Conservation (phyloP, 2,797 vertebrate species). For the Hippopotamyrus pictus region DNA sequence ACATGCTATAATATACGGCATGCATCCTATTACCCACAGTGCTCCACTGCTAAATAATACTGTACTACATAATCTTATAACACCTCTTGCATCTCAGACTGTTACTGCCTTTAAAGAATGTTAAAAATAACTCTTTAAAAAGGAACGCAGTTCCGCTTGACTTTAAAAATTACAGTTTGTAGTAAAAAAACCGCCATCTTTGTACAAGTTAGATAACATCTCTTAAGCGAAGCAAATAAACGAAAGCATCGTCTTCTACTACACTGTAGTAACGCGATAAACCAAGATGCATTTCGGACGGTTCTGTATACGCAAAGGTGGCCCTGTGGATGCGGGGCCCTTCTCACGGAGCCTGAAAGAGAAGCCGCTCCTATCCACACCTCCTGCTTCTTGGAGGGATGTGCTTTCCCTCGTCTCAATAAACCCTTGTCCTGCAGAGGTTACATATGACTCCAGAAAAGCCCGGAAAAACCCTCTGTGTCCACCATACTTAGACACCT, state of each 20-base stretch:
- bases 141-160: neutral
- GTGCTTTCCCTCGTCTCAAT: neutral
- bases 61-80: neutral
- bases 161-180: neutral
- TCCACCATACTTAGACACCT: neutral
- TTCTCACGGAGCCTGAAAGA: neutral
- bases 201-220: constrained; percentile 1
- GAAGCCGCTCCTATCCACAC: neutral
- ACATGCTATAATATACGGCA: constrained; percentile 5
- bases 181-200: neutral
- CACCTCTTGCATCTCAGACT: neutral
- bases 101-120: neutral
- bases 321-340: neutral
- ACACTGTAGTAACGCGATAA: constrained; percentile 11
- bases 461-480: neutral
- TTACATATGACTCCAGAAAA: neutral
- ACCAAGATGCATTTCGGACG: neutral
- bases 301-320: neutral
- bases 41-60: neutral
- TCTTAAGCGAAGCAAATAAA: neutral
- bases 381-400: neutral
- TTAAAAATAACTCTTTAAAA: constrained; percentile 3
- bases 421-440: neutral
- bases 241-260: neutral
- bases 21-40: neutral